Conservation (phyloP, 1,140 invertebrate genomes). For the Eueides isabella region DNA sequence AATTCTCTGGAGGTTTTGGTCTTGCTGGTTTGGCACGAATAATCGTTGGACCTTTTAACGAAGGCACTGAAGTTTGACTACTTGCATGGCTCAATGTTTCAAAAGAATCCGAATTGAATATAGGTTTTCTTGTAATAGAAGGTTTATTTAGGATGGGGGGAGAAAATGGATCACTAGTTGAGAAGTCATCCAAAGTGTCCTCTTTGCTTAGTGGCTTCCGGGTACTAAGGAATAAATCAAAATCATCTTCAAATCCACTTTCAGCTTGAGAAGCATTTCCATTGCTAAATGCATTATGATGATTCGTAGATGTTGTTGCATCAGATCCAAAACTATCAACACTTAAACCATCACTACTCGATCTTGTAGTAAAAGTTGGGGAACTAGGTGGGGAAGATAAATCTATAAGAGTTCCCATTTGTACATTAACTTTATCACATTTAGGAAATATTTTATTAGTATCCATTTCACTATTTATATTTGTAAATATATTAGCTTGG, state of each 20-base stretch:
- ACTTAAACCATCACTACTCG: slow-evolving; percentile 88
- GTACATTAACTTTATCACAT: slow-evolving; percentile 73
- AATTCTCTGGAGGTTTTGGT: slow-evolving; percentile 85
- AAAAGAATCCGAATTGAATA: slow-evolving; percentile 57
- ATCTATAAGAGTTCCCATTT: slow-evolving; percentile 83
- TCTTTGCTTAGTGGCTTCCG: slow-evolving; percentile 78
- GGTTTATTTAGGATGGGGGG: slow-evolving; percentile 62
- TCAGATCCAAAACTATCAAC: slow-evolving; percentile 89
- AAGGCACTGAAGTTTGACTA: slow-evolving; percentile 65
- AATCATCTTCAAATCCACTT: slow-evolving; percentile 90
- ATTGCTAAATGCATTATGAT: slow-evolving; percentile 81
- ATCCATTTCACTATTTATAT: slow-evolving; percentile 74
- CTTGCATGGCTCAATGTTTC: slow-evolving; percentile 71
- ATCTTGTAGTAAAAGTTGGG: slow-evolving; percentile 87
- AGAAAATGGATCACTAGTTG: slow-evolving; percentile 76
- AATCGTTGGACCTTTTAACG: slow-evolving; percentile 85
- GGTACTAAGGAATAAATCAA: slow-evolving; percentile 83
- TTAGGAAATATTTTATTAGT: slow-evolving; percentile 70
- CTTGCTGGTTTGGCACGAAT: slow-evolving; percentile 89
- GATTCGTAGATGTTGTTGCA: slow-evolving; percentile 84
- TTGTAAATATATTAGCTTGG: slow-evolving; percentile 53
- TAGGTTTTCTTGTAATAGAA: slow-evolving; percentile 58
- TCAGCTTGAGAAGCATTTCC: slow-evolving; percentile 88
- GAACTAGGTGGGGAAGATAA: slow-evolving; percentile 87
- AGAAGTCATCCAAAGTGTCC: slow-evolving; percentile 78